Conservation (phyloP, 2,113 vertebrate genomes). For the Rhagologus leucostigma region DNA sequence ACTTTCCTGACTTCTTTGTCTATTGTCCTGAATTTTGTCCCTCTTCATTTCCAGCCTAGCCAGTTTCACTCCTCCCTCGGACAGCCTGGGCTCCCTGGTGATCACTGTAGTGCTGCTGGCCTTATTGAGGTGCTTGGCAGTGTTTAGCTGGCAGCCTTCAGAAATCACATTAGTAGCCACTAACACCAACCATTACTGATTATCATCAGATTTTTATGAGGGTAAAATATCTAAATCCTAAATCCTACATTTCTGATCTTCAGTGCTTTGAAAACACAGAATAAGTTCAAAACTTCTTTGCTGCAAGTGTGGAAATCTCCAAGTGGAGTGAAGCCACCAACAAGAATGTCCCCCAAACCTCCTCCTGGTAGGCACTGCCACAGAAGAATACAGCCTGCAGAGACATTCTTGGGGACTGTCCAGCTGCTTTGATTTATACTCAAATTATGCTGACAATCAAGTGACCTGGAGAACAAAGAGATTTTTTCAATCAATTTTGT, state of each 20-base stretch:
- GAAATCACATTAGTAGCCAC: not conserved
- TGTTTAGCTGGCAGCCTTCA: not conserved
- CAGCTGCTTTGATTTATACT: not conserved
- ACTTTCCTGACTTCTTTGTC: not conserved
- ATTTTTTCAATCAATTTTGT: not conserved
- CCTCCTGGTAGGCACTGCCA: not conserved
- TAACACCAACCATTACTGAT: not conserved
- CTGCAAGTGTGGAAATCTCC: not conserved
- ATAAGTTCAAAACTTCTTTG: not conserved
- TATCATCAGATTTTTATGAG: not conserved
- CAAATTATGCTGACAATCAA: not conserved
- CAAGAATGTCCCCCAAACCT: not conserved
- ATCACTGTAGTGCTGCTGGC: not conserved
- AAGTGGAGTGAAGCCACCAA: not conserved
- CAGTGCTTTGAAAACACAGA: not conserved
- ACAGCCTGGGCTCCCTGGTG: not conserved
- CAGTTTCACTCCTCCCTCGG: not conserved
- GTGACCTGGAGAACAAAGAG: not conserved
- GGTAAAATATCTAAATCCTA: not conserved
- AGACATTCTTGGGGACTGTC: not conserved
- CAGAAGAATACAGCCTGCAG: not conserved
- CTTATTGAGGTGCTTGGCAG: not conserved
- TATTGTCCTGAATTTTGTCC: not conserved
- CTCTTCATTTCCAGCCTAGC: not conserved
- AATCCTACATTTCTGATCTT: not conserved